phyloP scores from a whole-genome alignment of 2,888 invertebrate genomes.

The Drosophila silvestris region DNA sequence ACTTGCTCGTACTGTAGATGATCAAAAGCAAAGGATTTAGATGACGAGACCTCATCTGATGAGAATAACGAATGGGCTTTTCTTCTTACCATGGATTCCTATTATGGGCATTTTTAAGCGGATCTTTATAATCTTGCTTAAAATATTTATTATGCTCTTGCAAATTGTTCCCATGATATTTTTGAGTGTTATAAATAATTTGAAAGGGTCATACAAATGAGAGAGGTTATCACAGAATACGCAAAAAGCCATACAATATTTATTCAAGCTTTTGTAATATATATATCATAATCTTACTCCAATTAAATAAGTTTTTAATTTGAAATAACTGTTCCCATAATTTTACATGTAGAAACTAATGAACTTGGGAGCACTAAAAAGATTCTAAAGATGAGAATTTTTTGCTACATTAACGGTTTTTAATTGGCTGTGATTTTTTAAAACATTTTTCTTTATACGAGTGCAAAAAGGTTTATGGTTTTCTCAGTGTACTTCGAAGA shows the following conservation, averaged over 20 bases:
- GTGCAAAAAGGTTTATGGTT: neutral
- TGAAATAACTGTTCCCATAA: too few species aligned
- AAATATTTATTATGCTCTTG: neutral
- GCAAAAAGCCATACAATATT: neutral
- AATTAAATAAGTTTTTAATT: neutral
- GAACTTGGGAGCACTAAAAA: neutral
- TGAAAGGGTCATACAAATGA: neutral
- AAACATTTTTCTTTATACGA: neutral
- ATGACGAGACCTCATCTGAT: neutral
- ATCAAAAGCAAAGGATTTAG: conserved; percentile 26
- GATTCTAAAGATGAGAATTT: neutral
- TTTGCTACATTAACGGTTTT: neutral
- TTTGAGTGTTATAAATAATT: neutral
- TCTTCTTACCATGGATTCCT: neutral
- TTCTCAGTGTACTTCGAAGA: neutral
- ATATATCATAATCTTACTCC: neutral
- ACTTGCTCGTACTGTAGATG: conserved; percentile 23
- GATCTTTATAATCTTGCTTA: neutral
- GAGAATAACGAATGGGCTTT: neutral
- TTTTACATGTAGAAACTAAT: too few species aligned
- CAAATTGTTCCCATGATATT: neutral
- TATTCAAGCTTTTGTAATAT: neutral
- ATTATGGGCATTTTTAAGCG: neutral
- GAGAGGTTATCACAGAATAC: neutral
- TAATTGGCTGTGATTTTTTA: neutral